phyloP scores from a whole-genome alignment of 2,888 invertebrate species.

The Lasioglossum figueresi region DNA sequence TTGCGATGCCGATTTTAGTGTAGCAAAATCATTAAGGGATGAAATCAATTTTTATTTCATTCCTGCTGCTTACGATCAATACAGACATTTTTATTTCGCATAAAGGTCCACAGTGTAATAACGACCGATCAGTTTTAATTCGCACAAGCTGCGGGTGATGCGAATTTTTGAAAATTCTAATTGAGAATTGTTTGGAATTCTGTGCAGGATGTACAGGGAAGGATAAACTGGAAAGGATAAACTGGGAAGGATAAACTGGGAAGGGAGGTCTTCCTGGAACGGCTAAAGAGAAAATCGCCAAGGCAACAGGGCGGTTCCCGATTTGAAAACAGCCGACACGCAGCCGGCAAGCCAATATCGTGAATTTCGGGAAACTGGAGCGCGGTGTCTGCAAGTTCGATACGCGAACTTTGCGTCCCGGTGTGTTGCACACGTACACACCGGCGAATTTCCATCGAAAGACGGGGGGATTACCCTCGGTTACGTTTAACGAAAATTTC shows the following conservation, averaged over 20 bases:
- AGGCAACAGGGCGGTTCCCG: constrained; percentile 6
- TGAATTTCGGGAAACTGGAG: constrained; percentile 23
- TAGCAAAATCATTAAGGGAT: too few species aligned
- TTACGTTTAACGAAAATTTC: constrained; percentile 15
- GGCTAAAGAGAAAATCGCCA: constrained; percentile 30
- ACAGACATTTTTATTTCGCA: too few species aligned
- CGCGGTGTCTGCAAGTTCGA: constrained; percentile 21
- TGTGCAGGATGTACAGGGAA: neutral
- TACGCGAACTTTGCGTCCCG: neutral
- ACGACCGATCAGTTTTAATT: neutral
- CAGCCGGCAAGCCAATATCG: constrained; percentile 24
- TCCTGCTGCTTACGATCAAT: too few species aligned
- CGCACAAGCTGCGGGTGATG: neutral
- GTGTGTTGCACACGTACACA: neutral
- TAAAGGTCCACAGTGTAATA: too few species aligned
- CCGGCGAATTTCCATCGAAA: constrained; percentile 10
- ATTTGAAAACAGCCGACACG: neutral
- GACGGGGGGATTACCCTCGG: neutral
- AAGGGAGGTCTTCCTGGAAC: neutral
- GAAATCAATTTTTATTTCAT: too few species aligned
- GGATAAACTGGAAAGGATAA: neutral
- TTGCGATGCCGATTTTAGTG: too few species aligned
- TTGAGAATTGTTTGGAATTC: neutral
- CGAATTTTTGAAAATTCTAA: neutral
- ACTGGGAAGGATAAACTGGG: too few species aligned